phyloP scores from a whole-genome alignment of 2,888 invertebrate species.

The Branchipolynoe longqiensis region DNA sequence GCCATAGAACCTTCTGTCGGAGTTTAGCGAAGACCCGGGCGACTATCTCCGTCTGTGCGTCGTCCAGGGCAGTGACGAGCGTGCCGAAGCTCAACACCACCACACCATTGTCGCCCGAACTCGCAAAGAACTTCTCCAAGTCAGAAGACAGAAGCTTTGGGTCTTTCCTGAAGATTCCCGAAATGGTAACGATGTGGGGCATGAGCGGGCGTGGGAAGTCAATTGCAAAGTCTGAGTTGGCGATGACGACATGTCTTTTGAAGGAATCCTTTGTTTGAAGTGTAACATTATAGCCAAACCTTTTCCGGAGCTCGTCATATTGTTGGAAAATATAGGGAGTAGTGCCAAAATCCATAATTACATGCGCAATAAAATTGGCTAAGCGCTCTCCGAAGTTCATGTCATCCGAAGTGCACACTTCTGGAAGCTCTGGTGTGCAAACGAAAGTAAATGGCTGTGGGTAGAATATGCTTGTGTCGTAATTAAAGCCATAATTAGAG shows the following conservation, averaged over 20 bases:
- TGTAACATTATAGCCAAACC: background rate
- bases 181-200: slow-evolving; percentile 52
- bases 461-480: slow-evolving; percentile 23
- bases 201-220: slow-evolving; percentile 49
- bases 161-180: slow-evolving; percentile 51
- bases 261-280: background rate
- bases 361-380: background rate
- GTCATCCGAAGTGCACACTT: slow-evolving; percentile 43
- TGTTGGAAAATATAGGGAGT: background rate
- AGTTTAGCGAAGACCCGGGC: slow-evolving; percentile 43
- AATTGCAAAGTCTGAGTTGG: slow-evolving; percentile 48
- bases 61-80: slow-evolving; percentile 15
- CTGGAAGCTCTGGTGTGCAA: slow-evolving; percentile 17
- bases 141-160: slow-evolving; percentile 7
- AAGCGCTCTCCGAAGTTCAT: slow-evolving; percentile 51
- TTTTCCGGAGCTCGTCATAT: background rate
- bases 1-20: slow-evolving; percentile 52
- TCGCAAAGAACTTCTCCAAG: slow-evolving; percentile 24
- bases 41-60: slow-evolving; percentile 20
- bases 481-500: slow-evolving; percentile 50
- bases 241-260: slow-evolving; percentile 25
- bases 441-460: slow-evolving; percentile 19
- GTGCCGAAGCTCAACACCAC: slow-evolving; percentile 57
- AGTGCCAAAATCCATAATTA: background rate
- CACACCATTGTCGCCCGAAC: slow-evolving; percentile 55